Percentiles rank a stretch among this genome's conserved stretches.
phyloP scores from a whole-genome alignment of 2,888 invertebrate genomes.

The Perizoma flavofasciatum region DNA sequence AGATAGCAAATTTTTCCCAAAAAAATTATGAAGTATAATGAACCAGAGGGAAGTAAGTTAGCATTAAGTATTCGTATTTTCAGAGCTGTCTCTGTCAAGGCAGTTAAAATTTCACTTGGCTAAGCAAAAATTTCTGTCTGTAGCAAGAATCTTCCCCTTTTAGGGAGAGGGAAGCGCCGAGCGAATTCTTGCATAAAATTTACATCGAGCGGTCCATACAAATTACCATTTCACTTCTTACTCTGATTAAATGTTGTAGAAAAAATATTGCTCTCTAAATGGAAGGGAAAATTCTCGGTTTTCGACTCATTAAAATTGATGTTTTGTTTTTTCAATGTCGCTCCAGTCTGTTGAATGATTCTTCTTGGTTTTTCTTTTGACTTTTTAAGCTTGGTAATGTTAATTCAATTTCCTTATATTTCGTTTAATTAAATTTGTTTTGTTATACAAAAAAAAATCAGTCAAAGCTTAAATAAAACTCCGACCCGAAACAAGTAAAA shows the following conservation, averaged over 20 bases:
- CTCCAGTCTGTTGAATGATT: constrained; percentile 35
- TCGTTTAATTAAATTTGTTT: constrained; percentile 16
- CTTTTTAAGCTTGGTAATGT: constrained; percentile 16
- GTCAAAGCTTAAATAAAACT: constrained; percentile 30
- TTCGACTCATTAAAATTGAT: constrained; percentile 81
- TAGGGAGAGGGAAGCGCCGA: constrained; percentile 72
- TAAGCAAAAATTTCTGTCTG: constrained; percentile 83
- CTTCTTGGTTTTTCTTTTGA: constrained; percentile 15
- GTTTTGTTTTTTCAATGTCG: constrained; percentile 61
- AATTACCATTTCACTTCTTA: constrained; percentile 83
- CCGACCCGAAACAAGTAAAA: constrained; percentile 40
- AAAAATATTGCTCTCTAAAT: constrained; percentile 82
- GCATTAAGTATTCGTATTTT: constrained; percentile 82
- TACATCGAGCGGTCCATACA: constrained; percentile 84
- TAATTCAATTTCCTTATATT: constrained; percentile 30
- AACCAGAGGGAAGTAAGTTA: constrained; percentile 79
- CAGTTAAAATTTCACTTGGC: constrained; percentile 84
- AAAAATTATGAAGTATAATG: constrained; percentile 82
- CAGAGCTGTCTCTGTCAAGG: constrained; percentile 80
- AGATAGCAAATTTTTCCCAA: constrained; percentile 64
- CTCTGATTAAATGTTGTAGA: constrained; percentile 84
- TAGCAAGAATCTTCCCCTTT: constrained; percentile 81
- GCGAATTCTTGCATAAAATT: constrained; percentile 83
- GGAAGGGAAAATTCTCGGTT: constrained; percentile 80
- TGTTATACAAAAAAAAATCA: neutral